Conservation (phyloP, 2,888 invertebrate species). For the Eupeodes latifasciatus region DNA sequence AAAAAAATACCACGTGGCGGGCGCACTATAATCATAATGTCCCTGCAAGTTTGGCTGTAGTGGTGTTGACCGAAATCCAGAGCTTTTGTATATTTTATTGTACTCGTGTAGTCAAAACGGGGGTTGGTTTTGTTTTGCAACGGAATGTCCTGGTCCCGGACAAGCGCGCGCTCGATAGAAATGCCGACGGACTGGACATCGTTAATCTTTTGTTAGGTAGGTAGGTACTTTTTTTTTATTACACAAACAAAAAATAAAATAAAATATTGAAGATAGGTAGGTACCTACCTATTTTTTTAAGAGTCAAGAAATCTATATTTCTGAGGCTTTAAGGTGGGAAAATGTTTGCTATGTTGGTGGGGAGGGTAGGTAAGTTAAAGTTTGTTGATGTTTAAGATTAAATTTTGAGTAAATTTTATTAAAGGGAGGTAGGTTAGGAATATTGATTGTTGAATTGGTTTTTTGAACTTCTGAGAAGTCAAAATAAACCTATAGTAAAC, state of each 20-base stretch:
- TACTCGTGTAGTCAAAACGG: background rate
- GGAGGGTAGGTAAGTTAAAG: background rate
- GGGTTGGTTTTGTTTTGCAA: slow-evolving; percentile 36
- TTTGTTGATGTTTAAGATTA: slow-evolving; percentile 40
- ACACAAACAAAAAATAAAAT: background rate
- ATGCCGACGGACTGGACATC: slow-evolving; percentile 74
- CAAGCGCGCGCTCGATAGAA: slow-evolving; percentile 45
- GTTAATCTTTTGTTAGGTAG: slow-evolving; percentile 56
- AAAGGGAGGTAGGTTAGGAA: too few species aligned
- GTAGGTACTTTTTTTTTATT: slow-evolving; percentile 30
- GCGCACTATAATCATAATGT: slow-evolving; percentile 52
- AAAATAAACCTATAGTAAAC: too few species aligned
- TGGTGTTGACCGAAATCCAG: slow-evolving; percentile 57
- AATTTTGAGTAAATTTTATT: slow-evolving; percentile 20
- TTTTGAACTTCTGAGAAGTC: too few species aligned
- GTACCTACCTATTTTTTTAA: slow-evolving; percentile 3
- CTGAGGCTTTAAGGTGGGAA: slow-evolving; percentile 33
- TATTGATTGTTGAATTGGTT: too few species aligned
- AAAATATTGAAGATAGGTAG: slow-evolving; percentile 9
- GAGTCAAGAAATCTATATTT: slow-evolving; percentile 61
- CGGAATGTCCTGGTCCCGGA: slow-evolving; percentile 43
- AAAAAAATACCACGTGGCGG: slow-evolving; percentile 69
- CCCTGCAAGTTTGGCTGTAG: slow-evolving; percentile 36
- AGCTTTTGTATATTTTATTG: slow-evolving; percentile 50
- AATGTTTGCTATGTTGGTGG: background rate